Percentiles rank a stretch among this genome's conserved stretches.
These are phyloP conservation scores for Mimumesa dahlbomi DNA, from an alignment of 2,888 invertebrate species.

Conservation along the genomic window DNA sequence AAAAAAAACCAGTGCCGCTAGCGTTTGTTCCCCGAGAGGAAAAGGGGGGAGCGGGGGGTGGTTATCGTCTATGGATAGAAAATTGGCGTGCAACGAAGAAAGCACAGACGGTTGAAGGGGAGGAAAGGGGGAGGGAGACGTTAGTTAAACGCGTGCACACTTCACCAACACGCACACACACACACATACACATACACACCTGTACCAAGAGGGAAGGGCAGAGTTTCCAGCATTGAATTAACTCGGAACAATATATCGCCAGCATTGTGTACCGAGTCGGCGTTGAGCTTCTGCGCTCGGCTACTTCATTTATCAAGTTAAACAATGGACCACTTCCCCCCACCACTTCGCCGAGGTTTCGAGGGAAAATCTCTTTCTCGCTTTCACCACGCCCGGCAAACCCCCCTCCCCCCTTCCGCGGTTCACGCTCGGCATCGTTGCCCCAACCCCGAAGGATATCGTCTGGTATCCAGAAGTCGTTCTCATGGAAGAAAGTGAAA, in stretches of 20 bases:
- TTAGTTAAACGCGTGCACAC: too few relatives aligned
- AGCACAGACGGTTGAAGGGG: too few relatives aligned
- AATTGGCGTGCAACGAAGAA: neutral
- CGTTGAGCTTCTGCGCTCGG: conserved; percentile 60
- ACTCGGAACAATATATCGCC: conserved; percentile 68
- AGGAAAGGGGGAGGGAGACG: too few relatives aligned
- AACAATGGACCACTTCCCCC: conserved; percentile 69
- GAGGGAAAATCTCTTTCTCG: conserved; percentile 52
- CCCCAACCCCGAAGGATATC: too few relatives aligned
- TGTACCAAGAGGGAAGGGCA: neutral
- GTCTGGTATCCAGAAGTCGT: too few relatives aligned
- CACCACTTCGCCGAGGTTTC: conserved; percentile 52
- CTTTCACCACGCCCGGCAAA: conserved; percentile 23
- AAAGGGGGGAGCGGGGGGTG: too few relatives aligned
- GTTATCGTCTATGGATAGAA: too few relatives aligned
- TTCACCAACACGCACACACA: neutral
- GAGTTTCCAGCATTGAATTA: conserved; percentile 67
- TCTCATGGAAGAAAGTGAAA: neutral
- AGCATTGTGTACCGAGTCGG: conserved; percentile 65
- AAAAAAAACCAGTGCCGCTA: too few relatives aligned
- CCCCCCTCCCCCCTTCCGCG: too few relatives aligned
- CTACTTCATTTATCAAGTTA: conserved; percentile 76
- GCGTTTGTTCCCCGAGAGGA: too few relatives aligned
- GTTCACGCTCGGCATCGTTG: too few relatives aligned
- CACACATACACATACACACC: neutral